Percentiles rank a stretch among this genome's conserved stretches.
phyloP scores from a whole-genome alignment of 2,113 vertebrate genomes.

The Larimichthys polyactis region DNA sequence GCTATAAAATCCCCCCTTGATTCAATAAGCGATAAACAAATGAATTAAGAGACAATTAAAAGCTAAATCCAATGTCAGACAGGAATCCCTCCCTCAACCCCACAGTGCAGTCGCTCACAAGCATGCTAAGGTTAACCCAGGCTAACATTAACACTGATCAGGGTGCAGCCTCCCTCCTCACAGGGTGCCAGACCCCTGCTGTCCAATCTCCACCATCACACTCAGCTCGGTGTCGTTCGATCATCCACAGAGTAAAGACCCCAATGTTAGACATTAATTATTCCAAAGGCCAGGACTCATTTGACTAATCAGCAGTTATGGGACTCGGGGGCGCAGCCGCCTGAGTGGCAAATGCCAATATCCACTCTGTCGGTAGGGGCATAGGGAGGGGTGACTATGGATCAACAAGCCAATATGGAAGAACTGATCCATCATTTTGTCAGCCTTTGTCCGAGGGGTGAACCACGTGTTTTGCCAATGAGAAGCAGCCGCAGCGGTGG shows the following conservation, averaged over 20 bases:
- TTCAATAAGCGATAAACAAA: conserved; percentile 68
- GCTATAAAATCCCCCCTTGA: conserved; percentile 30
- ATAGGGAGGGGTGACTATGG: conserved; percentile 80
- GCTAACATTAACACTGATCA: conserved; percentile 86
- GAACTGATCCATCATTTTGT: conserved; percentile 94
- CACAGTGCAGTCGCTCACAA: conserved; percentile 67
- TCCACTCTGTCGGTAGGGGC: conserved; percentile 72
- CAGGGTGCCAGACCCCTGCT: conserved; percentile 52
- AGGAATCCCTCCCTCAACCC: conserved; percentile 77
- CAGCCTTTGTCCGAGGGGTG: conserved; percentile 83
- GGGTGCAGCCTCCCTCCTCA: conserved; percentile 63
- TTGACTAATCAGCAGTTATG: conserved; percentile 91
- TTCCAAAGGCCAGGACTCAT: conserved; percentile 83
- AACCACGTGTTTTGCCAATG: conserved; percentile 85
- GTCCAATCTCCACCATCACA: conserved; percentile 71
- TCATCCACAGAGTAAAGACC: conserved; percentile 81
- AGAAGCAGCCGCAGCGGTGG: conserved; percentile 72
- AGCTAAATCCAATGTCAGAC: conserved; percentile 54
- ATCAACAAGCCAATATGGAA: conserved; percentile 91
- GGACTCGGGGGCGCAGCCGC: conserved; percentile 79
- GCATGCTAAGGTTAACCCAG: conserved; percentile 82
- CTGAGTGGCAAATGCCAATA: conserved; percentile 98
- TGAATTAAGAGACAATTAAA: conserved; percentile 68
- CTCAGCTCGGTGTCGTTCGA: conserved; percentile 77
- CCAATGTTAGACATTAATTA: conserved; percentile 90